These are phyloP conservation scores for Gymnoscopelus microlampas DNA, from an alignment of 2,797 vertebrate genomes.

Conservation along the genomic window DNA sequence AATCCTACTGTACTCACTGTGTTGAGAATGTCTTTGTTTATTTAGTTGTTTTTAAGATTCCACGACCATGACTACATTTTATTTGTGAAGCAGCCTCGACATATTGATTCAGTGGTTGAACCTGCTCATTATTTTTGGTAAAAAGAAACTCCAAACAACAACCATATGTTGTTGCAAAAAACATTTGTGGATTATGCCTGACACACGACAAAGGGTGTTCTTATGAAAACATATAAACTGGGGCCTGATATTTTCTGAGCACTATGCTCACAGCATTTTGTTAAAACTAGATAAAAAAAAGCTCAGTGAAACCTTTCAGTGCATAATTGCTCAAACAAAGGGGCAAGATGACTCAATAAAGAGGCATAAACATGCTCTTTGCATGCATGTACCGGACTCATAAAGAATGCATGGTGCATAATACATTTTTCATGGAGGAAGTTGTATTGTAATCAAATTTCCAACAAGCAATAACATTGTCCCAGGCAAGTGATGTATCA, in stretches of 20 bases:
- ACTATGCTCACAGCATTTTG: slow-evolving; percentile 4
- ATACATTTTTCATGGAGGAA: slow-evolving; percentile 66
- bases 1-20: background rate
- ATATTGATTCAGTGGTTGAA: no score
- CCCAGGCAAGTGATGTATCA: slow-evolving; percentile 18
- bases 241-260: slow-evolving; percentile 18
- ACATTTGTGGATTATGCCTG: no score
- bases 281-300: slow-evolving; percentile 28
- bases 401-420: slow-evolving; percentile 62
- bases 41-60: no score
- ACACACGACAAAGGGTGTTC: no score
- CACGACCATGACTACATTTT: no score
- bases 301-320: slow-evolving; percentile 12
- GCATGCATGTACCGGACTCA: slow-evolving; percentile 49
- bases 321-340: slow-evolving; percentile 40
- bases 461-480: slow-evolving; percentile 37
- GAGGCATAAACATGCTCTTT: slow-evolving; percentile 20
- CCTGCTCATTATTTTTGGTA: no score
- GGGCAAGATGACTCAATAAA: slow-evolving; percentile 25
- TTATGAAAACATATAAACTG: slow-evolving; percentile 3
- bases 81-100: no score
- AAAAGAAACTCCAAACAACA: no score
- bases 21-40: no score
- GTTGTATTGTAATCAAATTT: slow-evolving; percentile 55
- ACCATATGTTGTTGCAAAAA: no score